Evolutionary conservation across 2,888 invertebrate genomes (phyloP), one percentile per base, ranked within the genome.

Genomic region (Osmoderma eremita): DNA sequence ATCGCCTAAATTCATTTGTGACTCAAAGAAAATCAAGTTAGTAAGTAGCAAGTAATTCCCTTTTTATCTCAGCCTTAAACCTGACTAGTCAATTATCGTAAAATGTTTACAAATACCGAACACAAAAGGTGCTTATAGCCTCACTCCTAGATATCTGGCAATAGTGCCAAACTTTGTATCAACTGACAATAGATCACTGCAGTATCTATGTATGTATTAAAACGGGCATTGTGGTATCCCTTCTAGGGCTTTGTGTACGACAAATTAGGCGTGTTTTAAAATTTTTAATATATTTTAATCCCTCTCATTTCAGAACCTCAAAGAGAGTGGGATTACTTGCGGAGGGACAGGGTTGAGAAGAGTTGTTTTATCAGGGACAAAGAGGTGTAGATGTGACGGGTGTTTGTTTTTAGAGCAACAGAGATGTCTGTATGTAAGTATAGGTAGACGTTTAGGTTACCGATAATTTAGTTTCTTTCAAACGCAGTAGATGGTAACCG

Each of bases 251-350:
- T 42, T 64, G 51, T 64, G 13, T 42, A 24, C 10, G 15, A 13
- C 22, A 50, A 64, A 42, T 53, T 51, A 64, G 8, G 39, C 42
- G 41, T 64, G 18, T n/a, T 39, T 42, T 5, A 10, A 15, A 17
- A 58, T n/a, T 2, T 41, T 58, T 45, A 61, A 61, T 45, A 22
- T 22, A 61, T 61, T 39, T 61, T 61, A 61, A 61, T 61, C 61
- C 22, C 8, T 42, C 17, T 61, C 41, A 42, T 58, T 58, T 17
- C 0, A 20, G 18, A 58, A 38, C 5, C 30, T 18, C 10, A 4
- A 22, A 39, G 20, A n/a, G 42, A 61, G 13, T 4, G 30, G 30
- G 30, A 30, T 30, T 50, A 50, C 18, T 20, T 15, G 22, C 18
- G 18, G 5, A n/a, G n/a, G 18, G n/a, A 17, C 17, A 20, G 17